Conservation (phyloP, 2,888 invertebrate species). For the Calameuta pallipes region DNA sequence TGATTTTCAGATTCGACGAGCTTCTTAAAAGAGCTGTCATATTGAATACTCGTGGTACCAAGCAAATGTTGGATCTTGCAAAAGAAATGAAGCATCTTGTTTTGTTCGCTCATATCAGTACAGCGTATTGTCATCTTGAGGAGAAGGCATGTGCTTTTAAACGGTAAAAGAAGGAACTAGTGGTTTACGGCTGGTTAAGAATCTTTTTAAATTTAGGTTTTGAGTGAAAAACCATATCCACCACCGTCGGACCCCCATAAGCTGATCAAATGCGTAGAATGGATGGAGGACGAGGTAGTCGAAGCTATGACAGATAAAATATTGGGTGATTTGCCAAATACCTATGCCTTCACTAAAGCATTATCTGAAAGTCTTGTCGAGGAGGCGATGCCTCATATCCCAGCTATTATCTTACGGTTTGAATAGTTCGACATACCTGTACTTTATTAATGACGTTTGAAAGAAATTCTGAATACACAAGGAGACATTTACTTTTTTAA, state of each 20-base stretch:
- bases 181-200: not conserved
- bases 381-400: slow-evolving; percentile 81
- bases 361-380: slow-evolving; percentile 86
- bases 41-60: slow-evolving; percentile 92
- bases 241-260: slow-evolving; percentile 82
- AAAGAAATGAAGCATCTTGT: slow-evolving; percentile 79
- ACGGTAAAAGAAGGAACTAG: not conserved
- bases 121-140: slow-evolving; percentile 88
- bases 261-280: slow-evolving; percentile 81
- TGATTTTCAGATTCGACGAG: slow-evolving; percentile 84
- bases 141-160: slow-evolving; percentile 51
- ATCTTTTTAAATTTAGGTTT: slow-evolving; percentile 56
- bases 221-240: slow-evolving; percentile 89
- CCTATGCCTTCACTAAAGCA: slow-evolving; percentile 94
- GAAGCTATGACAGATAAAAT: slow-evolving; percentile 76
- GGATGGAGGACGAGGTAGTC: slow-evolving; percentile 80
- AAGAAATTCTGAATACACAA: not conserved
- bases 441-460: not conserved
- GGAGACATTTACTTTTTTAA: not conserved
- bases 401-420: slow-evolving; percentile 84
- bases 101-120: slow-evolving; percentile 84
- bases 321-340: slow-evolving; percentile 85
- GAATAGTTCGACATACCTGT: not conserved
- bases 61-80: slow-evolving; percentile 86
- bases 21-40: slow-evolving; percentile 88